These are phyloP conservation scores for Melieria picta DNA, from an alignment of 2,888 invertebrate genomes.

Conservation along the genomic window DNA sequence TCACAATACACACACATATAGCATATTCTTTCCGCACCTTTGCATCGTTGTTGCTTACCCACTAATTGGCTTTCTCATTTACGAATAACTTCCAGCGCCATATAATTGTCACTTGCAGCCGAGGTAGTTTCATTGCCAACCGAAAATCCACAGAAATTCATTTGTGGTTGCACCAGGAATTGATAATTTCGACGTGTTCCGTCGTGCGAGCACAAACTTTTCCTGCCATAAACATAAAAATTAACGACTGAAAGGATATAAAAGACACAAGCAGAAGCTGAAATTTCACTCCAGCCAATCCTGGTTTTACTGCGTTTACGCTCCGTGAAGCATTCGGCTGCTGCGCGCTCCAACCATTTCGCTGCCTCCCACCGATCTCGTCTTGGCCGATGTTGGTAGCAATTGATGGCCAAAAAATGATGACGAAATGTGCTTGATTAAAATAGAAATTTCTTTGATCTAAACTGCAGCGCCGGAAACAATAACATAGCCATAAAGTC, in stretches of 20 bases:
- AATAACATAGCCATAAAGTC: neutral
- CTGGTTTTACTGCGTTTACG: constrained; percentile 54
- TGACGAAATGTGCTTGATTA: neutral
- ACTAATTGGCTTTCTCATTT: too few relatives aligned
- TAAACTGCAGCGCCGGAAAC: neutral
- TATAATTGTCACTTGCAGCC: constrained; percentile 6
- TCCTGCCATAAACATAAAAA: constrained; percentile 60
- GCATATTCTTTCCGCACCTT: too few relatives aligned
- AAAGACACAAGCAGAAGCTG: constrained; percentile 52
- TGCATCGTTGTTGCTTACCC: too few relatives aligned
- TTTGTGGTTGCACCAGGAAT: constrained; percentile 19
- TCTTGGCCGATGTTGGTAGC: neutral
- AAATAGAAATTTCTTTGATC: neutral
- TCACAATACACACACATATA: too few relatives aligned
- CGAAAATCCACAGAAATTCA: constrained; percentile 6
- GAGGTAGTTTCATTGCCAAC: neutral
- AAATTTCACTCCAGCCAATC: neutral
- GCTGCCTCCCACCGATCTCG: neutral
- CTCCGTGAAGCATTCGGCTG: neutral
- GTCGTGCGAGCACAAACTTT: constrained; percentile 31
- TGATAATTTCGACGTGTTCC: constrained; percentile 16
- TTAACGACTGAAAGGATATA: constrained; percentile 61
- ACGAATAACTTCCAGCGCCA: too few relatives aligned
- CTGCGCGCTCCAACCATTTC: neutral
- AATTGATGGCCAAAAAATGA: too few relatives aligned